Evolutionary conservation across 2,797 vertebrate genomes (phyloP), one percentile per base, ranked within the genome.

Genomic region (Anguilla obscura): DNA sequence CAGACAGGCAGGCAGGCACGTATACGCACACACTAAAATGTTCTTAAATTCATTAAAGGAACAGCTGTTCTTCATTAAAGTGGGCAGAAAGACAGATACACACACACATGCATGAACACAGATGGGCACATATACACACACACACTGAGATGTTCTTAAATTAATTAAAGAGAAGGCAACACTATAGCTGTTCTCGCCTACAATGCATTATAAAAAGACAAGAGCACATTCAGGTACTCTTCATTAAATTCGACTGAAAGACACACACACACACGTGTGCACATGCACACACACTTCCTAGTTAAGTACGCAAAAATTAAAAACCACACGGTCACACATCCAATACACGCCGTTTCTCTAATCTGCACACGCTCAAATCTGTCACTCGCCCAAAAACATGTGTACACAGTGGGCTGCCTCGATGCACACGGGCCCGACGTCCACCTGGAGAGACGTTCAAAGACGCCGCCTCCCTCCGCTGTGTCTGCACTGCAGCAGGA

Each of bases 71-170:
- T 45, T 45, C 40, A 45, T 45, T 45, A 45, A 87, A 1, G n/a
- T 52, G 85, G 24, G 21, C 69, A 85, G 56, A 88, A 58, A 52
- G 24, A 69, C 60, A 40, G 58, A 45, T 45, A 45, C 40, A 45
- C 40, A 45, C 40, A 45, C 40, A 45, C 40, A 45, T 45, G 40
- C 40, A 45, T 45, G 40, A 45, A 45, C 40, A 45, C 14, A 45
- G 40, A 45, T 45, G 27, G 8, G 69, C n/a, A 84, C 40, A 36
- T 24, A 88, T 71, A 76, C 48, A 82, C 88, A 91, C 12, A 21
- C 12, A 21, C 74, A 69, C 36, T 18, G 7, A 82, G 79, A n/a
- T 50, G 24, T 45, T 24, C 79, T 69, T 69, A 18, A 16, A 58
- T 58, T 16, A 14, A 52, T 52, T 52, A 58, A 58, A 58, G 56